Evolutionary conservation across 1,140 invertebrate genomes (phyloP).

Genomic region (Saccostrea cuccullata): DNA sequence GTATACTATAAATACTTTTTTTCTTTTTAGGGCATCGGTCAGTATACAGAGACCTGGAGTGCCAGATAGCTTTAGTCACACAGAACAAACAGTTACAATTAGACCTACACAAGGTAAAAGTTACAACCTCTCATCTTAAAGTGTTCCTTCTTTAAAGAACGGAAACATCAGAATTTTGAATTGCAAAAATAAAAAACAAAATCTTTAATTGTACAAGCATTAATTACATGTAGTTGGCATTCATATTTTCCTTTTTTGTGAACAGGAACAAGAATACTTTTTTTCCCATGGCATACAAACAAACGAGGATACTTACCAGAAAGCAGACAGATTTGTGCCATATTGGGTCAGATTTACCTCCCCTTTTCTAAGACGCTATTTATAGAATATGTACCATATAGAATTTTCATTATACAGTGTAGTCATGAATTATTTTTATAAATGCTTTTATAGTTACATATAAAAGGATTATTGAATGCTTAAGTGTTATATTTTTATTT

Average conservation of each 20-base stretch:
- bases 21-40: conserved; percentile 83
- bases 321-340: conserved; percentile 78
- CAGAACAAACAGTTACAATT: conserved; percentile 84
- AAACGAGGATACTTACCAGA: conserved; percentile 75
- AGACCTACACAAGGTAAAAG: conserved; percentile 78
- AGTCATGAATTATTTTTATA: too few species aligned
- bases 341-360: conserved; percentile 76
- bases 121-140: not conserved
- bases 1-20: not conserved
- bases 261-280: conserved; percentile 83
- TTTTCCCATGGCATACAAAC: conserved; percentile 80
- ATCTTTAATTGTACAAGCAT: not conserved
- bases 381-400: not conserved
- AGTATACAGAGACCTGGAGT: conserved; percentile 94
- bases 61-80: conserved; percentile 93
- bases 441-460: too few species aligned
- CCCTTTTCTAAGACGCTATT: not conserved
- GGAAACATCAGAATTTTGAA: not conserved
- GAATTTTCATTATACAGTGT: too few species aligned
- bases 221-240: not conserved
- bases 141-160: too few species aligned
- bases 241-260: conserved; percentile 45
- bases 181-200: not conserved
- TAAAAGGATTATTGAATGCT: too few species aligned
- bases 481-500: not conserved